Evolutionary conservation across 92 coral and sea anemone species (phyloP), one percentile per base, ranked within the genome.

Genomic region (Actinernus sp.): DNA sequence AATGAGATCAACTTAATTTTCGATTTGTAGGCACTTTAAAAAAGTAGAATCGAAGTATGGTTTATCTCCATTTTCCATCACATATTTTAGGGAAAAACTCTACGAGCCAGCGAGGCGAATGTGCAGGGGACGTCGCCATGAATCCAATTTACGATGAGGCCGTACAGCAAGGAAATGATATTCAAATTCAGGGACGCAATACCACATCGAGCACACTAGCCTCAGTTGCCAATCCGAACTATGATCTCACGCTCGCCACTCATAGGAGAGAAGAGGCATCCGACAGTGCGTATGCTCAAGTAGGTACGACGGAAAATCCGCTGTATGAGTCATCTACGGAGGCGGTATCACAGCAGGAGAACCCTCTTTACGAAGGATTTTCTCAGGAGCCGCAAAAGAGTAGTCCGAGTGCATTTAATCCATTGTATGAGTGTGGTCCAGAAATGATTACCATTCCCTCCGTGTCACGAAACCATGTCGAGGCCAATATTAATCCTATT

Each of bases 141-240:
- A 84, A 84, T 43, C 85, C 90, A 12, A 37, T 77, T 31, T 76
- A 84, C 52, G 89, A 68, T 32, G 22, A 38, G 30, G 63, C 63
- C 16, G 24, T 34, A 34, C 41, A 34, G 14, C 8, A 34, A 6
- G 41, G 2, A 21, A 25, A 47, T 1, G 75, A 68, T 6, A 37
- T 52, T 27, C 41, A 51, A 16, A 58, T 59, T 0, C 37, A 46
- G 13, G 37, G 50, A 12, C 4, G 20, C 16, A 43, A 29, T 19
- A 49, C 48, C 31, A 22, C 45, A 19, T 30, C n/a, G n/a, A 5
- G 11, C 52, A 9, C 52, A 17, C 47, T 36, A 29, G 43, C 19
- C 18, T 76, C 82, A 16, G 55, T 85, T 20, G 37, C 65, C 16
- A 85, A 85, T 31, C 91, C 91, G 2, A 55, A 58, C 40, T 85